These are phyloP conservation scores for Anadara kagoshimensis DNA, from an alignment of 1,140 invertebrate genomes.

Conservation along the genomic window DNA sequence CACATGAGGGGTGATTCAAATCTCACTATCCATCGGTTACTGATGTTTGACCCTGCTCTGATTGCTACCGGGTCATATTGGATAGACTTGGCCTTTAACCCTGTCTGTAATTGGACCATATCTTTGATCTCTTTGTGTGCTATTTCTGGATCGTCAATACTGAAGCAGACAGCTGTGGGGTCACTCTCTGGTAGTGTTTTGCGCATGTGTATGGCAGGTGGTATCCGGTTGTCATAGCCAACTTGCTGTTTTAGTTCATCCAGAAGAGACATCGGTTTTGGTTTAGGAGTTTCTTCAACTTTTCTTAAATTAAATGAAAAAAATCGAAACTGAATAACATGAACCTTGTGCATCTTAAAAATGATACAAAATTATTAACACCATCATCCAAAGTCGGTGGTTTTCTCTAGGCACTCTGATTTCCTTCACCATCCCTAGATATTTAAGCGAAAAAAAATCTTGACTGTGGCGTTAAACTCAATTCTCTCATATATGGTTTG, in stretches of 20 bases:
- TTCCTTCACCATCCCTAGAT: too few relatives aligned
- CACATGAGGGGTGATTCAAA: conserved; percentile 11
- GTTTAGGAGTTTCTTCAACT: too few relatives aligned
- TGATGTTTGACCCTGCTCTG: conserved; percentile 1
- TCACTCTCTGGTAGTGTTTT: not conserved
- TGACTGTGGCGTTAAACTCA: too few relatives aligned
- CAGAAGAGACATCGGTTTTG: not conserved
- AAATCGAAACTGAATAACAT: too few relatives aligned
- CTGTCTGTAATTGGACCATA: conserved; percentile 6
- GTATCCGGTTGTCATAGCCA: conserved; percentile 19
- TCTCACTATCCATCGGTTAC: conserved; percentile 23
- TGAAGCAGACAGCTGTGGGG: conserved; percentile 24
- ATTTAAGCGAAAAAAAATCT: too few relatives aligned
- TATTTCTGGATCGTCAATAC: conserved; percentile 4
- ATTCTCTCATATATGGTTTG: too few relatives aligned
- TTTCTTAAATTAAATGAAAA: too few relatives aligned
- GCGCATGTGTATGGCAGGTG: conserved; percentile 28
- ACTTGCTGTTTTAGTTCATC: conserved; percentile 24
- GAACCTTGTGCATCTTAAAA: too few relatives aligned
- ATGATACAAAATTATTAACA: too few relatives aligned
- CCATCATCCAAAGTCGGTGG: too few relatives aligned
- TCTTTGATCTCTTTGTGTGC: conserved; percentile 14
- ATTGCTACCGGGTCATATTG: conserved; percentile 27
- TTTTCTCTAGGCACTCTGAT: too few relatives aligned
- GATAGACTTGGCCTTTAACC: conserved; percentile 14